A percentile compares a stretch with the other conserved stretches of the same genome.
Evolutionary conservation across 2,888 invertebrate genomes (phyloP).

Genomic region (Patella pellucida): DNA sequence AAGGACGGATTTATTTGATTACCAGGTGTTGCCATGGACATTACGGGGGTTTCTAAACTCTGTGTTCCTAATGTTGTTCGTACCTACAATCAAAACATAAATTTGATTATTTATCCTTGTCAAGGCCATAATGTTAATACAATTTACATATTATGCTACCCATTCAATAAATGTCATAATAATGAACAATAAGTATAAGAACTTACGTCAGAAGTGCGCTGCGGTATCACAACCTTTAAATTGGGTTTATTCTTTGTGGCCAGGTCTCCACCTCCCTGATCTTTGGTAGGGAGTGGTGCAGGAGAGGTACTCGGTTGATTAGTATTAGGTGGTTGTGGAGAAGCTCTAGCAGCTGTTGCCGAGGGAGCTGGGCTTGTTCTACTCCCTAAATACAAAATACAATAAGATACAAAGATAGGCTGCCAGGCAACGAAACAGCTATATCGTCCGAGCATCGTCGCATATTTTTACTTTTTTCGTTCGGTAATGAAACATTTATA

Average conservation of each 20-base stretch:
- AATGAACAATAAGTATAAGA: not conserved
- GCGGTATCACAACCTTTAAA: slow-evolving; percentile 56
- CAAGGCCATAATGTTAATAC: too few relatives aligned
- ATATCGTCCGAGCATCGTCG: too few relatives aligned
- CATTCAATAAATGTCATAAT: too few relatives aligned
- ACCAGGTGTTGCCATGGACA: slow-evolving; percentile 41
- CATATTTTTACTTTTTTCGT: too few relatives aligned
- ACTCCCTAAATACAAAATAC: slow-evolving; percentile 22
- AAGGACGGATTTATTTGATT: slow-evolving; percentile 27
- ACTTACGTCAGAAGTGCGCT: slow-evolving; percentile 34
- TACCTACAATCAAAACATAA: slow-evolving; percentile 1
- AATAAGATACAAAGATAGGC: too few relatives aligned
- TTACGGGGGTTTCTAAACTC: slow-evolving; percentile 37
- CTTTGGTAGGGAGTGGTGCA: slow-evolving; percentile 25
- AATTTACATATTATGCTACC: too few relatives aligned
- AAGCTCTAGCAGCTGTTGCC: slow-evolving; percentile 35
- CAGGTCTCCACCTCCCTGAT: slow-evolving; percentile 12
- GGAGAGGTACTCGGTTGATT: slow-evolving; percentile 35
- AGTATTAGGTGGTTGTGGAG: slow-evolving; percentile 21
- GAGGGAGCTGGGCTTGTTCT: slow-evolving; percentile 33
- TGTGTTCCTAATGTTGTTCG: slow-evolving; percentile 15
- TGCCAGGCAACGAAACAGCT: too few relatives aligned
- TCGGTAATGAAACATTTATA: too few relatives aligned
- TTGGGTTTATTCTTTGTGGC: slow-evolving; percentile 43
- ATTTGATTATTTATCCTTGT: too few relatives aligned